A percentile compares a stretch with the other conserved stretches of the same genome.
Conservation (phyloP, 2,888 invertebrate species). For the Thereva unica region DNA sequence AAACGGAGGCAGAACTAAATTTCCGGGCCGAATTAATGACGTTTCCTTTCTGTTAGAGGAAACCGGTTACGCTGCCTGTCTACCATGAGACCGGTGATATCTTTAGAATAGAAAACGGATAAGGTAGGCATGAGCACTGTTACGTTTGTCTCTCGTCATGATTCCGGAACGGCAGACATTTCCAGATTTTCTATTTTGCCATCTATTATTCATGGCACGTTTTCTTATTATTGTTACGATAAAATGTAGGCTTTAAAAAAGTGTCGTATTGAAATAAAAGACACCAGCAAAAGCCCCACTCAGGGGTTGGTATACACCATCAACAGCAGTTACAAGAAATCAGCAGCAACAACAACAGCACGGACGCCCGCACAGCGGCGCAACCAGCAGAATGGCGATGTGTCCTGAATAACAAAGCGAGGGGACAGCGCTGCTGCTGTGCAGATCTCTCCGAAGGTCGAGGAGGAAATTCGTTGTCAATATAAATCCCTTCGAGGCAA, state of each 20-base stretch:
- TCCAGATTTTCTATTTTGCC: slow-evolving; percentile 36
- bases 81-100: slow-evolving; percentile 16
- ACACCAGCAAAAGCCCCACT: slow-evolving; percentile 22
- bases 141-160: slow-evolving; percentile 40
- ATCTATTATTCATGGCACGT: slow-evolving; percentile 41
- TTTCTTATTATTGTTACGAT: slow-evolving; percentile 43
- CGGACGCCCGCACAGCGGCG: not conserved
- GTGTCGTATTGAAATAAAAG: slow-evolving; percentile 43
- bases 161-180: slow-evolving; percentile 38
- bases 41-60: slow-evolving; percentile 15
- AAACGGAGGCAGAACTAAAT: slow-evolving; percentile 19
- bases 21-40: slow-evolving; percentile 30
- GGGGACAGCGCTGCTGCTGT: slow-evolving; percentile 1
- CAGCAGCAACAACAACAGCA: slow-evolving; percentile 21
- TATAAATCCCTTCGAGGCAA: slow-evolving; percentile 30
- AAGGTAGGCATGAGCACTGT: slow-evolving; percentile 22
- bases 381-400: slow-evolving; percentile 13
- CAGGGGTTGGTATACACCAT: slow-evolving; percentile 14
- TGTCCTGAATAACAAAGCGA: slow-evolving; percentile 26
- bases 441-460: slow-evolving; percentile 10
- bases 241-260: slow-evolving; percentile 42
- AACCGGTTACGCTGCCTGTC: slow-evolving; percentile 22
- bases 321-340: slow-evolving; percentile 34
- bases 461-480: slow-evolving; percentile 27
- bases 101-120: slow-evolving; percentile 25